phyloP scores from a whole-genome alignment of 2,797 vertebrate genomes.

The Rhodeus uyekii region DNA sequence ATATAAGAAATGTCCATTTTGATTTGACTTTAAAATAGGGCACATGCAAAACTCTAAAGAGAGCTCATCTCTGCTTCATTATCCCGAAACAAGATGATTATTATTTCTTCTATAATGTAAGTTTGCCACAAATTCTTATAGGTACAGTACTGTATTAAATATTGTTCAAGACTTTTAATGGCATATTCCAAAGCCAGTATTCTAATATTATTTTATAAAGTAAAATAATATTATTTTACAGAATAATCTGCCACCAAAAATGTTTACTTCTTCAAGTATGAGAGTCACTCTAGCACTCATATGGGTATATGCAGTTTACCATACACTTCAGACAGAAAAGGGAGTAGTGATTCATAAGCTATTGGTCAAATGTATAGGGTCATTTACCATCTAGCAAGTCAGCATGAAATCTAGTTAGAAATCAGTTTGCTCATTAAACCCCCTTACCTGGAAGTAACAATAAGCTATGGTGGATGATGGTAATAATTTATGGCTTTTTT shows the following conservation, averaged over 20 bases:
- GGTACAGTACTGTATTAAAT: neutral
- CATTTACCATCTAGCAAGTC: constrained; percentile 27
- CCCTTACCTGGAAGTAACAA: neutral
- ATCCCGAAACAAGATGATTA: neutral
- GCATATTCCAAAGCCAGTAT: neutral
- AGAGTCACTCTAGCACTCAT: neutral
- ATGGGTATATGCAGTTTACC: neutral
- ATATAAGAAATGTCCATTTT: neutral
- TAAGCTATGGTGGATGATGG: neutral
- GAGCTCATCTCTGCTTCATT: neutral
- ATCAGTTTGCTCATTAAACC: constrained; percentile 21
- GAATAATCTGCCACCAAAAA: neutral
- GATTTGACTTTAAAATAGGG: neutral
- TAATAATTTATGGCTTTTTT: constrained; percentile 5
- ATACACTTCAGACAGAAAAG: constrained; percentile 6
- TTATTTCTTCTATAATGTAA: neutral
- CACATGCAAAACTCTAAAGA: neutral
- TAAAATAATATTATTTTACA: neutral
- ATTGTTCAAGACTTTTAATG: neutral
- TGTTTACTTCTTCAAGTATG: neutral
- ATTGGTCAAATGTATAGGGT: constrained; percentile 38
- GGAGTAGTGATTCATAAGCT: constrained; percentile 13
- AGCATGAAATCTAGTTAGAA: constrained; percentile 47
- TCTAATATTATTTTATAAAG: neutral
- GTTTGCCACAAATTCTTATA: neutral